Evolutionary conservation across 2,888 invertebrate species (phyloP), one percentile per base, ranked within the genome.

Genomic region (Druceiella hillmani): DNA sequence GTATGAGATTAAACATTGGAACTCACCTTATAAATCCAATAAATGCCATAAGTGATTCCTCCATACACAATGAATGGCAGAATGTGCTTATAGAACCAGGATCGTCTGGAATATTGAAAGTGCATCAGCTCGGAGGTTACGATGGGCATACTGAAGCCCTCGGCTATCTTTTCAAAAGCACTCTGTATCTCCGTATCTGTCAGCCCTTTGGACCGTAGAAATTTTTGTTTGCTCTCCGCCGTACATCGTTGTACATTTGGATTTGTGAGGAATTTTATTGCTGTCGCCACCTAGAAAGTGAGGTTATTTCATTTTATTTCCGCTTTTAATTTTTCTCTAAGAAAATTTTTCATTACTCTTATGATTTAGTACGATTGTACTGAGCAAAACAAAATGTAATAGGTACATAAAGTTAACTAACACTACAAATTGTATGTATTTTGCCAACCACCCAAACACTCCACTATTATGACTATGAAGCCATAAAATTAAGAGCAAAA

Each of bases 191-290:
- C 89, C 1, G 75, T 66, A 32, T 85, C 81, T 0, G 83, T 80
- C 1, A 89, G 66, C 29, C 89, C 89, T 62, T 89, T 88, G 53
- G 78, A 76, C 47, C 79, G 75, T 2, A 89, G 71, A 61, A 89
- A 90, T 45, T 81, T 76, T 57, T 87, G 83, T 54, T 87, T 89
- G 58, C 88, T 85, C 38, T 79, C 74, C 36, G 85, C 56, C 1
- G 89, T 81, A 51, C 86, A 87, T 48, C 78, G 70, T 34, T 79
- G 76, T 2, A 92, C 88, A 59, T 83, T 87, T n/a, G 85, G 83
- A 66, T 91, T 91, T 59, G 83, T 79, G 34, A 92, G 66, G 67
- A 92, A 92, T 55, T 86, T 87, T 3, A 90, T 78, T 3, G 91
- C 91, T 9, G 90, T 90, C 50, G 79, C 76, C 43, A 91, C 80